Base-by-base conservation (phyloP, 1,140 invertebrate species). In the Drosophila bocki region DNA sequence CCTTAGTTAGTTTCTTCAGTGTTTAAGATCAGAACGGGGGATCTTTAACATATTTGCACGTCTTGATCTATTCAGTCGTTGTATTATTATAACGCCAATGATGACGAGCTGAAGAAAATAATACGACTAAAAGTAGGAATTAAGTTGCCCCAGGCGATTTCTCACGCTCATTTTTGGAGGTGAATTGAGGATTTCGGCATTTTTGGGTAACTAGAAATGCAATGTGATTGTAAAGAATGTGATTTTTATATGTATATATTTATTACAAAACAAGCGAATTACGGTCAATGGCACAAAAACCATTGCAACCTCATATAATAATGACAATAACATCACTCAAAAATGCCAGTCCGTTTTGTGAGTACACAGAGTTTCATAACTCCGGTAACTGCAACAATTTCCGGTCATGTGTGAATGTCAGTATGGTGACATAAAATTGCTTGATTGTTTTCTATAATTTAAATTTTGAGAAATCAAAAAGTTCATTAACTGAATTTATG, bases 81-180 rank as follows among this genome's bases (percentile, higher is more conserved):
- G 57, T 71, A 47, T 50, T 37, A 70, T 78, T 56, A 77, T 87
- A 71, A 82, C 83, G 76, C 37, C 75, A 67, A 71, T 50, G 57
- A 84, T 87, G 79, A 81, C 78, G 63, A 67, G 29, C 32, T 70
- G 0, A 32, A 41, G 44, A 65, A 68, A 54, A 54, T 29, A 35
- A 35, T 15, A 61, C 39, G 26, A 48, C 3, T 19, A 42, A 51
- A 71, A 64, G 39, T 61, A 37, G 50, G 39, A 61, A 61, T 78
- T 50, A 59, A 57, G 41, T 70, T 54, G 77, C 41, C 79, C 50
- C 65, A 13, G 29, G 19, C 67, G 44, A 75, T 86, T 86, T 82
- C 76, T 82, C 83, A 82, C 83, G 83, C 83, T 83, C 83, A 82
- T 74, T 86, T 87, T 70, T 74, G 75, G 61, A 54, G 35, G 12